Conservation (phyloP, 2,113 vertebrate species). For the western clawed frog (Xenopus tropicalis) region DNA sequence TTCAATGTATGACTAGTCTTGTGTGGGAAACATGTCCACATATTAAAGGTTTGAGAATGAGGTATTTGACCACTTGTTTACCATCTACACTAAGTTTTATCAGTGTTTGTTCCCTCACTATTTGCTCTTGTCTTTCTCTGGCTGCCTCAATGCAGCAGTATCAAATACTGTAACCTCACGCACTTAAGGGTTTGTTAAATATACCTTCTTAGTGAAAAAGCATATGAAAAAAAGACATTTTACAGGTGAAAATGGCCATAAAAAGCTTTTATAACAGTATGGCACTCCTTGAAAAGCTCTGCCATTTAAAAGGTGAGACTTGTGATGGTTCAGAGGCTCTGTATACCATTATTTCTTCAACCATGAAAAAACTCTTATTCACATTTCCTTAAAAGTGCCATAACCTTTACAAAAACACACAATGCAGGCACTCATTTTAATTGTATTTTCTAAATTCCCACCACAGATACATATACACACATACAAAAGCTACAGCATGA, state of each 20-base stretch:
- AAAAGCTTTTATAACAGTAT: background rate
- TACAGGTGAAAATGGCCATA: background rate
- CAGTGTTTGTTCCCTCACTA: too few species aligned
- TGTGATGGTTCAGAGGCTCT: slow-evolving; percentile 1
- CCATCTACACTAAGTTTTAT: too few species aligned
- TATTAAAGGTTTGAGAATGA: too few species aligned
- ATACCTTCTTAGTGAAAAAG: background rate
- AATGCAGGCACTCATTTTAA: background rate
- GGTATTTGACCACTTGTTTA: too few species aligned
- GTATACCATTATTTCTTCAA: background rate
- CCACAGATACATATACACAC: background rate
- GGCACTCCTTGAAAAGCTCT: background rate
- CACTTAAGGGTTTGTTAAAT: background rate
- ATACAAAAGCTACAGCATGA: background rate
- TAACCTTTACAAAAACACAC: background rate
- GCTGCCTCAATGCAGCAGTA: background rate
- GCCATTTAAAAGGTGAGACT: background rate
- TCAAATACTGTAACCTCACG: background rate
- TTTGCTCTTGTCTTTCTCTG: too few species aligned
- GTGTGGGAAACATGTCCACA: too few species aligned
- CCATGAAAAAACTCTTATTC: background rate
- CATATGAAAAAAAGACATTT: background rate
- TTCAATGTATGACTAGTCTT: too few species aligned
- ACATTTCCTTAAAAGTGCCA: background rate
- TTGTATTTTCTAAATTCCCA: slow-evolving; percentile 1